Percentiles rank a stretch among this genome's conserved stretches.
Evolutionary conservation across 2,113 vertebrate species (phyloP).

Genomic region (Hymenochirus boettgeri): DNA sequence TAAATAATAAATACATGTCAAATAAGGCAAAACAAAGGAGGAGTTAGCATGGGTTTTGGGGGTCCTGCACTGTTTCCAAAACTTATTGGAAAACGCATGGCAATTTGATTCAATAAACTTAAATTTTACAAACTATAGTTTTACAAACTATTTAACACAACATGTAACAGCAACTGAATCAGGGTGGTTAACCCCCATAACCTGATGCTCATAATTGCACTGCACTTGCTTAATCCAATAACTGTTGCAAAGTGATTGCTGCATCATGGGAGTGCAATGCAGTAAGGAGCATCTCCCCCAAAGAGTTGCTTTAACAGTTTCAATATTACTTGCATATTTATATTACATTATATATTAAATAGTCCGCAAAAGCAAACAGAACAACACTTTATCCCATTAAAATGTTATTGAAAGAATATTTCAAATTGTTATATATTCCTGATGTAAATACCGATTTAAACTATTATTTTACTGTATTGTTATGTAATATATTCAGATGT

Average conservation of each 20-base stretch:
- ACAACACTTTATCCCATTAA: no score
- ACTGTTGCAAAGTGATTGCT: not conserved
- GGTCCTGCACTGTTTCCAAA: not conserved
- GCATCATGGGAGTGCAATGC: not conserved
- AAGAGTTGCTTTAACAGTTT: not conserved
- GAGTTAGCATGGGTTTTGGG: not conserved
- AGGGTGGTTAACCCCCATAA: no score
- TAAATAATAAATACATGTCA: constrained; percentile 34
- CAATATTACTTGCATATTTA: constrained; percentile 64
- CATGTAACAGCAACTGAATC: no score
- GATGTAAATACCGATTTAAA: constrained; percentile 66
- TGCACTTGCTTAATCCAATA: no score
- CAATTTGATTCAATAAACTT: not conserved
- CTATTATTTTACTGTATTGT: constrained; percentile 70
- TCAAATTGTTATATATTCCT: constrained; percentile 72
- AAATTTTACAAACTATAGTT: no score
- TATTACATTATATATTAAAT: not conserved
- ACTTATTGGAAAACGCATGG: not conserved
- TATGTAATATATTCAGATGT: constrained; percentile 72
- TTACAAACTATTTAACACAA: no score
- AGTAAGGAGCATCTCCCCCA: not conserved
- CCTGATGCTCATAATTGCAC: no score
- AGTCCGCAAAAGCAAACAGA: no score
- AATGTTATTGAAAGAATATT: no score
- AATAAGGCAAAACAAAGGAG: not conserved